Evolutionary conservation across 1,140 invertebrate species (phyloP), one percentile per base, ranked within the genome.

Genomic region (Wiebesia pumilae): DNA sequence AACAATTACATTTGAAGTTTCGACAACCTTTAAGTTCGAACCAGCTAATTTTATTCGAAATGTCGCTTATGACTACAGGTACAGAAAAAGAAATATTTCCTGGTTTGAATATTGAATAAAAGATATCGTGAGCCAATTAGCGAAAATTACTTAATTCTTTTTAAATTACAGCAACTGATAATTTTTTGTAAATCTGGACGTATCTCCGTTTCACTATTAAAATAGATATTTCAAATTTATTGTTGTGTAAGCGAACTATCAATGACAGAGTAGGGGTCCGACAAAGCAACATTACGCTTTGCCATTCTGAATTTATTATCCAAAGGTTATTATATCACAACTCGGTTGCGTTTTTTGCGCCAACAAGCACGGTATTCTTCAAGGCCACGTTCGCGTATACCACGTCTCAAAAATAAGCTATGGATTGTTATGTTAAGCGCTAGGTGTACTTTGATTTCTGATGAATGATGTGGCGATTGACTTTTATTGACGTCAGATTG

Each of bases 241-340:
- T n/a, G n/a, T n/a, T n/a, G n/a, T 16, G 51, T 54, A 54, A 54
- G 2, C 19, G 19, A 12, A 16, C 10, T 3, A 54, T 19, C 19
- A 43, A 3, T 7, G 24, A 16, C 9, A 14, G 4, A 69, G 30
- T 81, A 14, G 7, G 1, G 40, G 21, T 24, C 9, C 47, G 14
- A 19, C 30, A 19, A 54, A 9, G 21, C 21, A 40, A 10, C 30
- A 6, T 65, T 30, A 35, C 30, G 30, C 43, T n/a, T 67, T 33
- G 65, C 27, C 65, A 69, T 69, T 38, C 24, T 21, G n/a, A 12
- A 58, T 21, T 84, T 77, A 84, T 84, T 77, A 77, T 77, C 54
- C 12, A 6, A 27, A 27, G 4, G 12, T 67, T 67, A 81, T 81
- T 69, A 81, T 47, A 30, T 30, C 27, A 27, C 38, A 10, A 69